phyloP scores from a whole-genome alignment of 2,797 vertebrate genomes.

The Podargus strigoides region DNA sequence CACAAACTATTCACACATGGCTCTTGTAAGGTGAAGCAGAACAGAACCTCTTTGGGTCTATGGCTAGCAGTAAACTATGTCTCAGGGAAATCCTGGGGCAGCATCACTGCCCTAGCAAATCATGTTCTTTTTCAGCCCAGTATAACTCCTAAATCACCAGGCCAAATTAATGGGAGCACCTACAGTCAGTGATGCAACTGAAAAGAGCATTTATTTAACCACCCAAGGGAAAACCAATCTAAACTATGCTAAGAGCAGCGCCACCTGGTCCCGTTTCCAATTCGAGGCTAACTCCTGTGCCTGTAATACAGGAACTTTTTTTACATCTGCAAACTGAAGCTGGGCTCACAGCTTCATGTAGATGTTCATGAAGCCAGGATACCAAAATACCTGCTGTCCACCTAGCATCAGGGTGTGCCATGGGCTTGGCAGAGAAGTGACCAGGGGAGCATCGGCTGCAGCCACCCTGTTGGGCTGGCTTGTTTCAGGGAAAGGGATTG shows the following conservation, averaged over 20 bases:
- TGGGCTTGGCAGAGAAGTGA: not conserved
- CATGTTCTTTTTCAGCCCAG: not conserved
- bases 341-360: not conserved
- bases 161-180: not conserved
- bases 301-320: not conserved
- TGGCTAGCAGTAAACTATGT: not conserved
- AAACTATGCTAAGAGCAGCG: not conserved
- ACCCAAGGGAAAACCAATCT: not conserved
- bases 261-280: not conserved
- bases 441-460: not conserved
- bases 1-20: not conserved
- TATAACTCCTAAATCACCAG: not conserved
- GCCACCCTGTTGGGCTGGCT: too few species aligned
- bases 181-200: too few species aligned
- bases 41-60: not conserved
- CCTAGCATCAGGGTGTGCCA: not conserved
- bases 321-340: not conserved
- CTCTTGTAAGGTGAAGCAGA: rapidly evolving
- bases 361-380: too few species aligned
- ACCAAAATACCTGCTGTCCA: not conserved
- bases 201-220: not conserved
- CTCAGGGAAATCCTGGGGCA: not conserved
- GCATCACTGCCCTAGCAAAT: not conserved
- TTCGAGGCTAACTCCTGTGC: not conserved
- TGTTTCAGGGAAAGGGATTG: not conserved